Percentiles rank a stretch among this genome's conserved stretches.
These are phyloP conservation scores for Porites evermanni DNA, from an alignment of 92 coral and sea anemone genomes.

Conservation along the genomic window DNA sequence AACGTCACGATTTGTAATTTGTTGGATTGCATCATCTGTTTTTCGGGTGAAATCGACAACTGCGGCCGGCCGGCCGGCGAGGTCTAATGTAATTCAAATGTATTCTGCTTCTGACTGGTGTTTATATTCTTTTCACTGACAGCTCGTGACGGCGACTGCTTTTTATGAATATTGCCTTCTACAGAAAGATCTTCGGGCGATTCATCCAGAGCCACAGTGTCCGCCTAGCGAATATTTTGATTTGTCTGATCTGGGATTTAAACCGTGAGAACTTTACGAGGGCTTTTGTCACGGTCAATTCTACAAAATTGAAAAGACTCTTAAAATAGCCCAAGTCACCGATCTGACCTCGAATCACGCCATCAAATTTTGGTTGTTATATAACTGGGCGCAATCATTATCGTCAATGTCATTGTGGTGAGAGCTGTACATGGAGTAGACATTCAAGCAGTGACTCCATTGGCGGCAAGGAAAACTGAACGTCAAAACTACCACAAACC, in stretches of 20 bases:
- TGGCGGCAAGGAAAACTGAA: background rate
- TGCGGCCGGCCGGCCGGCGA: too few species aligned
- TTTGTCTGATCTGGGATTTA: background rate
- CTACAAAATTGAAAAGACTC: constrained; percentile 9
- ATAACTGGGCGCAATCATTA: constrained; percentile 2
- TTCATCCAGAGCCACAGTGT: background rate
- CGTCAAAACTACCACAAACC: background rate
- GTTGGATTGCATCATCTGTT: too few species aligned
- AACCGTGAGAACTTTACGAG: constrained; percentile 2
- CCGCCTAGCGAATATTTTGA: background rate
- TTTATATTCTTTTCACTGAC: constrained; percentile 14
- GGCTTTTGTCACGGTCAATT: constrained; percentile 10
- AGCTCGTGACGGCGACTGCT: background rate
- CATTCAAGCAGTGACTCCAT: background rate
- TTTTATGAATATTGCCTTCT: background rate
- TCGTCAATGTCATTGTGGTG: background rate
- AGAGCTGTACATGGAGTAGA: background rate
- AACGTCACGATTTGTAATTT: too few species aligned
- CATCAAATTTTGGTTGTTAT: background rate
- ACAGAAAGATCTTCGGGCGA: background rate
- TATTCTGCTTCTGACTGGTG: constrained; percentile 23
- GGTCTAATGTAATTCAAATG: constrained; percentile 35
- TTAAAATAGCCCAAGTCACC: constrained; percentile 40
- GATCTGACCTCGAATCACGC: constrained; percentile 45
- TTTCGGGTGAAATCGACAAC: too few species aligned